A percentile compares a stretch with the other conserved stretches of the same genome.
phyloP scores from a whole-genome alignment of 2,888 invertebrate genomes.

The Conops quadrifasciatus region DNA sequence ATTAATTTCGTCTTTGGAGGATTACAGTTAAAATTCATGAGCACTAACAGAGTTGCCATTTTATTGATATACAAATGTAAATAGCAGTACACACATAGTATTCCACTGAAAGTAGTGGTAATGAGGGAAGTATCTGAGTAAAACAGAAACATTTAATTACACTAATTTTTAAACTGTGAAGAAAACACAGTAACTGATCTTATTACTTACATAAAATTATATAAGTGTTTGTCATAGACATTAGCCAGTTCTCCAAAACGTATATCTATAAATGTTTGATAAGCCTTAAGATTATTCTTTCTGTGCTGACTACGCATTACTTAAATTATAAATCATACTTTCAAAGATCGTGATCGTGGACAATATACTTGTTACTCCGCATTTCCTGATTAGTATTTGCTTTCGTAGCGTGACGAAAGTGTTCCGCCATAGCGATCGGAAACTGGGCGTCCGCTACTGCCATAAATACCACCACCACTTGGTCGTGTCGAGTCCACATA shows the following conservation, averaged over 20 bases:
- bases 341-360: too few relatives aligned
- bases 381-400: conserved; percentile 19
- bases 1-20: conserved; percentile 60
- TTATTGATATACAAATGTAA: too few relatives aligned
- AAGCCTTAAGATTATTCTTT: too few relatives aligned
- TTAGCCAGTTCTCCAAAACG: background rate
- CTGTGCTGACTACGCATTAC: too few relatives aligned
- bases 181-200: background rate
- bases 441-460: conserved; percentile 53
- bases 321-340: too few relatives aligned
- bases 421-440: conserved; percentile 62
- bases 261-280: background rate
- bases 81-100: background rate
- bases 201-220: background rate
- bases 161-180: background rate
- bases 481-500: conserved; percentile 51
- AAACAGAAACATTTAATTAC: too few relatives aligned
- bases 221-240: background rate
- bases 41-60: too few relatives aligned
- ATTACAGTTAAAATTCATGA: conserved; percentile 28
- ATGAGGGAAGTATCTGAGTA: background rate
- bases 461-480: conserved; percentile 56
- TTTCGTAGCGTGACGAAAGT: conserved; percentile 59
- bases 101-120: background rate
- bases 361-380: background rate